A percentile compares a stretch with the other conserved stretches of the same genome.
phyloP scores from a whole-genome alignment of 2,888 invertebrate species.

The Diogma glabrata region DNA sequence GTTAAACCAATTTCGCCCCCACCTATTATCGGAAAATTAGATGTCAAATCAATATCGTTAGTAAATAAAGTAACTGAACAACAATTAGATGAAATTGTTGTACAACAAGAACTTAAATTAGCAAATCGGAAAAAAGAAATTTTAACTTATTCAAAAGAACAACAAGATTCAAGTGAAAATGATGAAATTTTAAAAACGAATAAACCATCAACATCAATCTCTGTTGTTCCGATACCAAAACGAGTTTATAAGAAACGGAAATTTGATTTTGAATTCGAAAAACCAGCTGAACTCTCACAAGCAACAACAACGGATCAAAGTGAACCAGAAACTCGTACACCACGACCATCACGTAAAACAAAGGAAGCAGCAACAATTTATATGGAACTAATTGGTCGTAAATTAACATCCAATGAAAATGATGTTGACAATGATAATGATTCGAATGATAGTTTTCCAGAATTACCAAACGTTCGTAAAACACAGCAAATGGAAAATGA shows the following conservation, averaged over 20 bases:
- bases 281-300: slow-evolving; percentile 14
- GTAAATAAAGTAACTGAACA: neutral
- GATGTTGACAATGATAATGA: slow-evolving; percentile 50
- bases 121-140: slow-evolving; percentile 26
- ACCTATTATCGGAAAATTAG: slow-evolving; percentile 13
- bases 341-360: slow-evolving; percentile 53
- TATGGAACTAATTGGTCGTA: slow-evolving; percentile 60
- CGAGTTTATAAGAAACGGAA: slow-evolving; percentile 15
- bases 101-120: slow-evolving; percentile 24
- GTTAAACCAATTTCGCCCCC: too few relatives aligned
- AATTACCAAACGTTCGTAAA: slow-evolving; percentile 50
- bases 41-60: slow-evolving; percentile 4
- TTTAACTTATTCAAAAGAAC: slow-evolving; percentile 19
- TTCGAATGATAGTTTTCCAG: slow-evolving; percentile 55
- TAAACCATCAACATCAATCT: neutral
- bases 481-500: slow-evolving; percentile 48
- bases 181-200: neutral
- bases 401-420: slow-evolving; percentile 49
- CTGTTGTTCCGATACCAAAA: neutral
- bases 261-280: slow-evolving; percentile 1
- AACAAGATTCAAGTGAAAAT: too few relatives aligned
- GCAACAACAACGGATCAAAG: slow-evolving; percentile 16
- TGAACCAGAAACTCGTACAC: slow-evolving; percentile 20
- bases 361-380: slow-evolving; percentile 65
- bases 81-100: slow-evolving; percentile 12